phyloP scores from a whole-genome alignment of 1,140 invertebrate genomes.

The Sweltsa coloradensis region DNA sequence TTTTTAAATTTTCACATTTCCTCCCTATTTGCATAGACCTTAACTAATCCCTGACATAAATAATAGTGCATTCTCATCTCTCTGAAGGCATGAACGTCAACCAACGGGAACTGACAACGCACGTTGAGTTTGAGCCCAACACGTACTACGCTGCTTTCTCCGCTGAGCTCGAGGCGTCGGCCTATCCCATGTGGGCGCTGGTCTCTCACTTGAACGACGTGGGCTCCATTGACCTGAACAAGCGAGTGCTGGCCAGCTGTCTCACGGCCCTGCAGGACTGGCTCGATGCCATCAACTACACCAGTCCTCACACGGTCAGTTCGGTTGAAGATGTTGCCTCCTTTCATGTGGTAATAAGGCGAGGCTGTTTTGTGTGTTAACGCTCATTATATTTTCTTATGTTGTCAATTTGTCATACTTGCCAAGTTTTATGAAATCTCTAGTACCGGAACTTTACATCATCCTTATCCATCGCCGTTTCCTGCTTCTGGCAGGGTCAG shows the following conservation, averaged over 20 bases:
- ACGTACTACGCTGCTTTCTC: conserved; percentile 96
- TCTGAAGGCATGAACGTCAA: conserved; percentile 87
- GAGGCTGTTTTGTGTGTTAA: no score
- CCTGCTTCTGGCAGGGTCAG: no score
- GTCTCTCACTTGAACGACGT: conserved; percentile 72
- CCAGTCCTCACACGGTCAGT: conserved; percentile 50
- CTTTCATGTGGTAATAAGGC: background rate
- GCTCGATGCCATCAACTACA: conserved; percentile 71
- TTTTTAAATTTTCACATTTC: no score
- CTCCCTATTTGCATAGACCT: no score
- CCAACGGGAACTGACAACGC: conserved; percentile 71
- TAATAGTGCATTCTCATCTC: no score
- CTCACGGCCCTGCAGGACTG: conserved; percentile 67
- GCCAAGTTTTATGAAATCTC: no score
- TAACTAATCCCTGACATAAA: no score
- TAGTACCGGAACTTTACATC: no score
- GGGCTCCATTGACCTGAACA: conserved; percentile 55
- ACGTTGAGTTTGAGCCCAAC: conserved; percentile 94
- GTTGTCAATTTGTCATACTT: no score
- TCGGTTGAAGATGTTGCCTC: conserved; percentile 7
- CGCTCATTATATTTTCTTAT: no score
- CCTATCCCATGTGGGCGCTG: conserved; percentile 94
- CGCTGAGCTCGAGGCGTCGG: conserved; percentile 89
- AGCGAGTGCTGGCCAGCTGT: conserved; percentile 60
- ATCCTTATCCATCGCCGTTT: no score